Evolutionary conservation across 64 coral and sea anemone genomes (phyloP).

Genomic region (Actinia tenebrosa): DNA sequence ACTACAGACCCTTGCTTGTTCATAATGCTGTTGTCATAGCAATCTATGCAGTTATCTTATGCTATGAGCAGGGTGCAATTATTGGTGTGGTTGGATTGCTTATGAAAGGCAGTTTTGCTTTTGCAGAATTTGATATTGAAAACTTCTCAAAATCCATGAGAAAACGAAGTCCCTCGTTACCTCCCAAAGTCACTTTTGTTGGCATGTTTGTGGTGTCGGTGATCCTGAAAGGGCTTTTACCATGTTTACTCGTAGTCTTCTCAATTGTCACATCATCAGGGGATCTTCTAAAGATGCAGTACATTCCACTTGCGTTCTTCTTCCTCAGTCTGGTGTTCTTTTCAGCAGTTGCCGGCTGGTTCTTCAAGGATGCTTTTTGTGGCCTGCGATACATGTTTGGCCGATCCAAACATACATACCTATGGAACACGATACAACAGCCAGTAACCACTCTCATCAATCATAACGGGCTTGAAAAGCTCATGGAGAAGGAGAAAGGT

Average conservation of each 20-base stretch:
- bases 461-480: conserved; percentile 62
- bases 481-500: conserved; percentile 35
- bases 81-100: conserved; percentile 52
- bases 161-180: conserved; percentile 8
- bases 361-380: conserved; percentile 62
- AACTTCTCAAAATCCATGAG: conserved; percentile 47
- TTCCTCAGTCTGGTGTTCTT: conserved; percentile 90
- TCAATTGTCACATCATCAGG: conserved; percentile 41
- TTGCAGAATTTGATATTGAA: conserved; percentile 67
- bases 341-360: conserved; percentile 70
- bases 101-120: conserved; percentile 52
- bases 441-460: conserved; percentile 39
- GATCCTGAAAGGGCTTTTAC: conserved; percentile 57
- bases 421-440: background rate
- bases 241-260: conserved; percentile 36
- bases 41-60: conserved; percentile 30
- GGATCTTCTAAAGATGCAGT: conserved; percentile 68
- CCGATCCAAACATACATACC: background rate
- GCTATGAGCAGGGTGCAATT: conserved; percentile 46
- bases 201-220: conserved; percentile 33
- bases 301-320: conserved; percentile 82
- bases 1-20: conserved; percentile 50
- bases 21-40: conserved; percentile 57
- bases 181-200: conserved; percentile 26
- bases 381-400: background rate